These are phyloP conservation scores for Homalodisca vitripennis DNA, from an alignment of 1,140 invertebrate species.

Conservation along the genomic window DNA sequence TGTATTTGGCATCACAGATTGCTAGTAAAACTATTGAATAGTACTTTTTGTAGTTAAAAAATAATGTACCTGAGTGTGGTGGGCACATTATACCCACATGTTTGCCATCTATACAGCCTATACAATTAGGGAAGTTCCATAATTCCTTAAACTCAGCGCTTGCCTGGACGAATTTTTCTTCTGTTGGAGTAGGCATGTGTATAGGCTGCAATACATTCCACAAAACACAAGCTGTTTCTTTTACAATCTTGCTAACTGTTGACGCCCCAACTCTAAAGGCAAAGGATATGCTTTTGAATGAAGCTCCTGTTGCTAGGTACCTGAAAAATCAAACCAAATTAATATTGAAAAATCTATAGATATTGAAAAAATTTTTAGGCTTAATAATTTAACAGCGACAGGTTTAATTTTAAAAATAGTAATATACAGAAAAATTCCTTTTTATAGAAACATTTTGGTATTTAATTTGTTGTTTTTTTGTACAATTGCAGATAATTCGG, in stretches of 20 bases:
- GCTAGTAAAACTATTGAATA: constrained; percentile 51
- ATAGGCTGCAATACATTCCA: constrained; percentile 22
- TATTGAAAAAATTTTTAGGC: no score
- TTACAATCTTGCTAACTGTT: constrained; percentile 11
- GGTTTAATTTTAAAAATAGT: no score
- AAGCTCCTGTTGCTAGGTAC: constrained; percentile 12
- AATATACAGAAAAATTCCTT: no score
- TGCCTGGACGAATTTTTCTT: no score
- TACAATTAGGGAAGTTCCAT: constrained; percentile 42
- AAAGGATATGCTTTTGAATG: constrained; percentile 18
- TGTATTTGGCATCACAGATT: constrained; percentile 51
- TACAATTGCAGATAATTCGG: no score
- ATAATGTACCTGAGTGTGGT: constrained; percentile 45
- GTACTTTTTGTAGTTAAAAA: constrained; percentile 50
- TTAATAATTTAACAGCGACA: no score
- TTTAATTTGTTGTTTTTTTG: no score
- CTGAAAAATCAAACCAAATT: no score
- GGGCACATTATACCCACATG: constrained; percentile 46
- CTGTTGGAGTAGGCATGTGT: constrained; percentile 2
- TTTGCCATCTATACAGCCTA: constrained; percentile 48
- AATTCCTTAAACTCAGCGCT: constrained; percentile 21
- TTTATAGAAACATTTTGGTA: no score
- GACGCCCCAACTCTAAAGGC: constrained; percentile 8
- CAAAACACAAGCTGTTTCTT: background rate
- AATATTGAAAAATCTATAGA: no score